Evolutionary conservation across 2,113 vertebrate species (phyloP), one percentile per base, ranked within the genome.

Genomic region (Felis chaus): DNA sequence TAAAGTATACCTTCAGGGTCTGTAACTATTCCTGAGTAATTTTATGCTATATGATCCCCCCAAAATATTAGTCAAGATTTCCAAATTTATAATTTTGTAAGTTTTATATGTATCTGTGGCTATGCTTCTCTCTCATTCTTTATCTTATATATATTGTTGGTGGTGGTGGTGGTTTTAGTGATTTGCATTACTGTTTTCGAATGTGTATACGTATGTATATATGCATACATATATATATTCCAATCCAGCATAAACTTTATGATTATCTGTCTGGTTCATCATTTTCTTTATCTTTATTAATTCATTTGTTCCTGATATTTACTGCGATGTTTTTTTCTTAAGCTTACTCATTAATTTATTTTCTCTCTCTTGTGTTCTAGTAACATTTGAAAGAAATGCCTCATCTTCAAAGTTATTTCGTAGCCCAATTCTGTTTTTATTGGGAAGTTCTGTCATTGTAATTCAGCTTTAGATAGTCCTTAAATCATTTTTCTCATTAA

Each of bases 401-500:
- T 48, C 29, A 94, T 45, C 4, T 71, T 79, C 57, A 45, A n/a
- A n/a, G 15, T 79, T 85, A 94, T 55, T 82, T 94, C 25, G 7
- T 39, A 41, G 74, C 8, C n/a, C n/a, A 74, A 61, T 23, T 12
- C 3, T 33, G 1, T 15, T 80, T 82, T 81, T 82, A 68, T 87
- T 91, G 0, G 63, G 1, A 45, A 83, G 53, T 41, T 11, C 14
- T 78, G 2, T 87, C 45, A 63, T 3, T 88, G 2, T 83, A 78
- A n/a, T 69, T 76, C 3, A 88, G 83, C 83, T 95, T 16, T 29
- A 57, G 39, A 33, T n/a, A 61, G 19, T 7, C 1, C 16, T 63
- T n/a, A 74, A 80, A 66, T 95, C 36, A 93, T 89, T 61, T 74
- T 80, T 92, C 31, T 87, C 9, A 69, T 50, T 90, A 86, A 73